Evolutionary conservation across 1,140 invertebrate species (phyloP), one percentile per base, ranked within the genome.

Genomic region (Archivesica marissinica): DNA sequence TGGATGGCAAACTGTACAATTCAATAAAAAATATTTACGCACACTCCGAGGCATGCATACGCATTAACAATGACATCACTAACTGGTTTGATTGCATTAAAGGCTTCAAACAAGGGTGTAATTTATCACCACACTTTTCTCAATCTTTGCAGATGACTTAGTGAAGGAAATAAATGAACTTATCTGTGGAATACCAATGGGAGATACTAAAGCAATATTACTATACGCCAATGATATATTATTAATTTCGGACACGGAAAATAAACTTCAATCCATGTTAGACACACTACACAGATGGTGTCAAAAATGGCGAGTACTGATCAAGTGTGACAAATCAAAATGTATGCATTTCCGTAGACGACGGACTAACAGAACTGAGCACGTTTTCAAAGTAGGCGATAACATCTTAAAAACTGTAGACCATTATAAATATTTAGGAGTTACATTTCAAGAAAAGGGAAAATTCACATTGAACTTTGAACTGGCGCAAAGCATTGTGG

Each of bases 211-310:
- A 0, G 17, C 82, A 15, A 47, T 85, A 0, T 39, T 89, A 0
- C 23, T 89, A 15, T 88, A 88, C 41, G 86, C 83, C 2, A 84
- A 87, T 54, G 88, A 86, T 77, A 87, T 87, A 47, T 83, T 84
- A 3, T 44, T 84, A 0, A 41, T 89, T 17, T 64, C 86, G 0
- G 39, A 70, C 7, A 50, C 38, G 28, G 78, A 86, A 50, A 50
- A 44, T 7, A 50, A 78, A 15, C 33, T 85, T 35, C 84, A 86
- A 30, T 44, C 13, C 13, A 77, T 87, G 78, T 23, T 89, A 1
- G 47, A 84, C 47, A 70, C 64, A 30, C 15, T 89, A 6, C 54
- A 78, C 30, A 25, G 64, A n/a, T 89, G 87, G 85, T 89, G 88
- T 54, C 77, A 74, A 54, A 41, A 44, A 35, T 89, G 88, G 86